Evolutionary conservation across 2,113 vertebrate genomes (phyloP).

Genomic region (Hippocampus guttulatus): DNA sequence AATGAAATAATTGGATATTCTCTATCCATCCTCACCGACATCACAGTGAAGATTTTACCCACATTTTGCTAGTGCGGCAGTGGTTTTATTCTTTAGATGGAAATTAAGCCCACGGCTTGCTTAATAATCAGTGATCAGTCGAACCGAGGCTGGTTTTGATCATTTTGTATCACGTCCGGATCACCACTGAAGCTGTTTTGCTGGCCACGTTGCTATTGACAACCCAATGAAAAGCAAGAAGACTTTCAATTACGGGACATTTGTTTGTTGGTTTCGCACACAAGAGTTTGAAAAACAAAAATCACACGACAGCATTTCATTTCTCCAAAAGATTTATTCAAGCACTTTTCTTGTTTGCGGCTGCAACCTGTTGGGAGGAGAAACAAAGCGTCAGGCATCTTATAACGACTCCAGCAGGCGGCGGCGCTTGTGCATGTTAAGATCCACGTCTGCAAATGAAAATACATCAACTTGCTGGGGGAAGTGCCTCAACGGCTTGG

Average conservation of each 20-base stretch:
- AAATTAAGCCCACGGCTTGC: neutral
- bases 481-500: conserved; percentile 8
- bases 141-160: neutral
- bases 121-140: neutral
- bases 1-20: neutral
- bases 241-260: neutral
- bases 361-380: conserved; percentile 60
- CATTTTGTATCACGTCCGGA: neutral
- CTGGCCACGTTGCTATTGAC: too few relatives aligned
- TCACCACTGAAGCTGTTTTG: neutral
- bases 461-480: conserved; percentile 5
- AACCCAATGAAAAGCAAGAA: too few relatives aligned
- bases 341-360: conserved; percentile 75
- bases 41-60: neutral
- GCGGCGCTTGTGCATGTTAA: neutral
- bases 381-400: conserved; percentile 12
- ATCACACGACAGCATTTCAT: conserved; percentile 20
- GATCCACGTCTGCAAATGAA: neutral
- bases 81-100: neutral
- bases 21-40: neutral
- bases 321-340: conserved; percentile 71
- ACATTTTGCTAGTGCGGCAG: neutral
- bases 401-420: neutral
- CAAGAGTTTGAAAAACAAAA: neutral
- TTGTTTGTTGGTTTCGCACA: neutral